A percentile compares a stretch with the other conserved stretches of the same genome.
These are phyloP conservation scores for Parazoanthus atlanticus DNA, from an alignment of 92 coral and sea anemone genomes.

Conservation along the genomic window DNA sequence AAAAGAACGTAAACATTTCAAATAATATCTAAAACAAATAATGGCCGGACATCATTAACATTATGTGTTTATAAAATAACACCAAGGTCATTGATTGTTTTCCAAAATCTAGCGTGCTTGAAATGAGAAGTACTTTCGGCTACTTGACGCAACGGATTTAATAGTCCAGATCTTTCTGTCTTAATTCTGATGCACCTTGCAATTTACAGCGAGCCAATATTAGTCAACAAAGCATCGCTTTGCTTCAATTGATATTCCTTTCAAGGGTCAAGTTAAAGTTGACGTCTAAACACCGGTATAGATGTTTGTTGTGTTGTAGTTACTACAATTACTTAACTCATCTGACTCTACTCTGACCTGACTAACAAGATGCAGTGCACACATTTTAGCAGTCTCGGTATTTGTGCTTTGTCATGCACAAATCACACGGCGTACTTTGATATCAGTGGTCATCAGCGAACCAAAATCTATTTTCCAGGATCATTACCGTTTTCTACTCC, in stretches of 20 bases:
- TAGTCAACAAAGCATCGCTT: constrained; percentile 21
- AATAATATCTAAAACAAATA: neutral
- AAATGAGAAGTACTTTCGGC: neutral
- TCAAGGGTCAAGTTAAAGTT: constrained; percentile 23
- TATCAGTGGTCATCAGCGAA: constrained; percentile 2
- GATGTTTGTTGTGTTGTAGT: constrained; percentile 7
- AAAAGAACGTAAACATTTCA: neutral
- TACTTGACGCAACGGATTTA: constrained; percentile 32
- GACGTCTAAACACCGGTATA: constrained; percentile 30
- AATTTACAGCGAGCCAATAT: constrained; percentile 22
- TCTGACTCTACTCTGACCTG: neutral
- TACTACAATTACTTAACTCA: neutral
- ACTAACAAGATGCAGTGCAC: constrained; percentile 6
- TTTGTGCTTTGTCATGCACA: constrained; percentile 8
- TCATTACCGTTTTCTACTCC: constrained; percentile 37
- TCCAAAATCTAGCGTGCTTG: constrained; percentile 32
- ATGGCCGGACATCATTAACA: neutral
- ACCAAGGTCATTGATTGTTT: constrained; percentile 12
- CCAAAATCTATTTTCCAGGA: constrained; percentile 40
- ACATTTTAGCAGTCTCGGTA: neutral
- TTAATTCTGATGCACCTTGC: constrained; percentile 23
- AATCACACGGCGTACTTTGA: neutral
- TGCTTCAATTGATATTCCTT: constrained; percentile 10
- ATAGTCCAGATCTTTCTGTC: constrained; percentile 1
- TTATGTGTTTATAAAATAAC: neutral